Base-by-base conservation (phyloP, 2,113 vertebrate species). In the Nesogale talazaci region DNA sequence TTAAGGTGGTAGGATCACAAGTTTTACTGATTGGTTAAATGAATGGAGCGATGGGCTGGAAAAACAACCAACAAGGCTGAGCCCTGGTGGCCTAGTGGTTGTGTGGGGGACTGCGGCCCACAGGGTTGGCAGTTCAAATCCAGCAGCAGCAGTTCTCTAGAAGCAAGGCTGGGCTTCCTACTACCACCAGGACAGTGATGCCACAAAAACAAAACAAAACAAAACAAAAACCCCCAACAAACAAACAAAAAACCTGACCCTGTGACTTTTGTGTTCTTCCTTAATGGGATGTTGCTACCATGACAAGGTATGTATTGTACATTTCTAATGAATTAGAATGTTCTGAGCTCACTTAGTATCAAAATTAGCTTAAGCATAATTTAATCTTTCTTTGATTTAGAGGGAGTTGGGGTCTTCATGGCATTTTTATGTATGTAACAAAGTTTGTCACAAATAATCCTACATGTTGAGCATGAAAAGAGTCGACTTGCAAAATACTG, bases 301-400 rank as follows among this genome's bases (percentile, higher is more conserved):
- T 91, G 91, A 86, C 29, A 3, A 42, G 23, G 16, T 56, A 81
- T n/a, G 69, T 61, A 57, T 88, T 59, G 46, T 84, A 23, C 19
- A 67, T 88, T 92, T 87, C 10, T 40, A 78, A 93, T 82, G 65
- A 78, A 75, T 74, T 85, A 81, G 36, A 82, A 77, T 72, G 59
- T 74, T 36, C 59, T 19, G 42, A 95, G n/a, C 65, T 75, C 0
- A 14, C 10, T 61, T 67, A 67, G 70, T 2, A 76, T 6, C 29
- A 76, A 77, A 77, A 57, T 88, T 52, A 59, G n/a, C n/a, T 88
- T 57, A 90, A 84, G 20, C 17, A 8, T 81, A 69, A 34, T 23
- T 61, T 65, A 61, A 70, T 76, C 16, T 79, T 80, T 65, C 38
- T 90, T 86, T 79, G 38, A 56, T 56, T 76, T 8, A 63, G 61